phyloP scores from a whole-genome alignment of 1,140 invertebrate species.

The Adelges cooleyi region DNA sequence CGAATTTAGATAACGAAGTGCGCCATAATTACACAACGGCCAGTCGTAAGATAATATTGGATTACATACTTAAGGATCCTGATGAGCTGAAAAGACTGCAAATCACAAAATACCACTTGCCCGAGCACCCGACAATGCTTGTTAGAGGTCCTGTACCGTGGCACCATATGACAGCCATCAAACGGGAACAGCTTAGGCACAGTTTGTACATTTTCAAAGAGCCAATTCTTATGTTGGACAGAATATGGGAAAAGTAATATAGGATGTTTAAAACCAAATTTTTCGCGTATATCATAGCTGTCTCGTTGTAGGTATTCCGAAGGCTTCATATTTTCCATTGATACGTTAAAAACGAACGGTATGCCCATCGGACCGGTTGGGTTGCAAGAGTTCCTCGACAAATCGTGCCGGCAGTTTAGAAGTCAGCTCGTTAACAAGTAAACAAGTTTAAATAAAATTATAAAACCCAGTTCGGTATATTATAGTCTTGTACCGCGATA shows the following conservation, averaged over 20 bases:
- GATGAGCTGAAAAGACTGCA: slow-evolving; percentile 49
- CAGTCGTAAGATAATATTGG: slow-evolving; percentile 50
- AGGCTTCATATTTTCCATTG: slow-evolving; percentile 8
- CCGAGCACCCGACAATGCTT: slow-evolving; percentile 46
- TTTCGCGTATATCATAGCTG: too few relatives aligned
- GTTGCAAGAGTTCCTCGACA: neutral
- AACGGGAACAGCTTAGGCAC: slow-evolving; percentile 46
- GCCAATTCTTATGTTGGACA: slow-evolving; percentile 50
- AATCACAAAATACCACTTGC: slow-evolving; percentile 46
- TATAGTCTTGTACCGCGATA: too few relatives aligned
- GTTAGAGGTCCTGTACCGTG: slow-evolving; percentile 68
- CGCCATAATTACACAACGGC: slow-evolving; percentile 48
- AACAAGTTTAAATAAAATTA: too few relatives aligned
- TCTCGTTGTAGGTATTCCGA: slow-evolving; percentile 7
- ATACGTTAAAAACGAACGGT: neutral
- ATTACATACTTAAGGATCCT: slow-evolving; percentile 58
- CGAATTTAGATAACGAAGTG: slow-evolving; percentile 44
- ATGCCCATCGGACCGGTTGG: neutral
- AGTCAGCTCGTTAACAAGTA: slow-evolving; percentile 2
- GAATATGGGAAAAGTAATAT: slow-evolving; percentile 50
- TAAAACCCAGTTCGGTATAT: too few relatives aligned
- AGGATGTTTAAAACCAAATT: too few relatives aligned
- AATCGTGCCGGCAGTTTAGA: slow-evolving; percentile 1
- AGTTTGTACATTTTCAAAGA: slow-evolving; percentile 59
- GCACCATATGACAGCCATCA: slow-evolving; percentile 49